phyloP scores from a whole-genome alignment of 1,140 invertebrate genomes.

The Aphaenogaster floridana region DNA sequence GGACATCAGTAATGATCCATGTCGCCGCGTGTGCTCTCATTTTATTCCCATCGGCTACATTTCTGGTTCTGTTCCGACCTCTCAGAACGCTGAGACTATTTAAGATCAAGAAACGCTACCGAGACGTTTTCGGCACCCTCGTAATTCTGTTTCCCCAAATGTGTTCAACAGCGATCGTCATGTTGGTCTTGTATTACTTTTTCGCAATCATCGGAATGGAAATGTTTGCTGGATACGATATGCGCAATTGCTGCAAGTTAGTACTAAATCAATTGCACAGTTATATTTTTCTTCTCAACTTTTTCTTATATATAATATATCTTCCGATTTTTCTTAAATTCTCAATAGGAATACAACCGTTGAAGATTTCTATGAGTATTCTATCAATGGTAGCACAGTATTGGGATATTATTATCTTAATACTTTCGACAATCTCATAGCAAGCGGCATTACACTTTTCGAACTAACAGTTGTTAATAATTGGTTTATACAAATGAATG shows the following conservation, averaged over 20 bases:
- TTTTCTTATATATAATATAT: conserved; percentile 9
- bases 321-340: neutral
- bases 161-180: conserved; percentile 93
- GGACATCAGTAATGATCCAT: conserved; percentile 90
- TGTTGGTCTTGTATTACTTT: conserved; percentile 96
- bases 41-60: conserved; percentile 90
- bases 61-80: conserved; percentile 92
- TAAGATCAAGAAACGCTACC: conserved; percentile 94
- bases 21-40: conserved; percentile 90
- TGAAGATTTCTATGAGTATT: conserved; percentile 94
- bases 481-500: conserved; percentile 97
- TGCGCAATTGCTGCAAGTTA: conserved; percentile 95
- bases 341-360: conserved; percentile 92
- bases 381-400: conserved; percentile 88
- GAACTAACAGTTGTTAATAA: conserved; percentile 97
- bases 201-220: conserved; percentile 98
- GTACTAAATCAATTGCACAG: conserved; percentile 78
- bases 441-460: conserved; percentile 94
- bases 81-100: conserved; percentile 90
- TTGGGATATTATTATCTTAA: conserved; percentile 96
- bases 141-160: conserved; percentile 93
- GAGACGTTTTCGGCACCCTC: conserved; percentile 96
- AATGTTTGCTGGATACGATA: conserved; percentile 92
- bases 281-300: neutral
- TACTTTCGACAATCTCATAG: conserved; percentile 93